Evolutionary conservation across 2,797 vertebrate genomes (phyloP), one percentile per base, ranked within the genome.

Genomic region (Danio kyathit): DNA sequence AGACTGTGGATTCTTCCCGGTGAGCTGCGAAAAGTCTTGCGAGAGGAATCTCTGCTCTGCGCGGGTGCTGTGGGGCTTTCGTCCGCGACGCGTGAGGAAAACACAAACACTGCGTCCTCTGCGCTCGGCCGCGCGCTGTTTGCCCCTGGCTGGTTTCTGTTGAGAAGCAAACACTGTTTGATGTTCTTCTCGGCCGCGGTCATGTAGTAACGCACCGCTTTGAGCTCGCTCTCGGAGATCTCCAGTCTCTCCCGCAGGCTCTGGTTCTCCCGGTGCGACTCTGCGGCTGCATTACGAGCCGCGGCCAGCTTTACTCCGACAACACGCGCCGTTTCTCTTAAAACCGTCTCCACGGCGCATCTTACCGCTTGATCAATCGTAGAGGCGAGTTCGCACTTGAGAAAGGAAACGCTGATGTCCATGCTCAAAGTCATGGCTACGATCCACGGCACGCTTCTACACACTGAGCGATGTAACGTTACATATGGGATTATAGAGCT

Each of bases 171-270:
- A 79, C 89, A 90, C 71, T 90, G 89, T 71, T 89, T 86, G 1
- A 90, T 90, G 75, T 90, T 90, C 48, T 87, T 90, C 81, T 90
- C 89, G 4, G 89, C 89, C 10, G 89, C 89, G 3, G 86, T 82
- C 84, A 90, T 86, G 76, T 90, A 90, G 79, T 88, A 90, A 1
- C 88, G 85, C 44, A 89, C 87, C 9, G 89, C 89, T 79, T 89
- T 89, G 12, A 90, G 82, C 76, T 90, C 89, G 61, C 88, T 80
- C 83, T 90, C 88, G 5, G 88, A 86, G 52, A 86, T 79, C 46
- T 90, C 88, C 40, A 90, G 83, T 11, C 88, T 56, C 74, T 89
- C 88, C 10, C 84, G 85, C 65, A 90, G 80, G 61, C 60, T 90
- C 51, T 88, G 88, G 82, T 89, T 89, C 82, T 89, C 88, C 9